Percentiles rank a stretch among this genome's conserved stretches.
Evolutionary conservation across 2,888 invertebrate species (phyloP).

Genomic region (Nudaria mundana): DNA sequence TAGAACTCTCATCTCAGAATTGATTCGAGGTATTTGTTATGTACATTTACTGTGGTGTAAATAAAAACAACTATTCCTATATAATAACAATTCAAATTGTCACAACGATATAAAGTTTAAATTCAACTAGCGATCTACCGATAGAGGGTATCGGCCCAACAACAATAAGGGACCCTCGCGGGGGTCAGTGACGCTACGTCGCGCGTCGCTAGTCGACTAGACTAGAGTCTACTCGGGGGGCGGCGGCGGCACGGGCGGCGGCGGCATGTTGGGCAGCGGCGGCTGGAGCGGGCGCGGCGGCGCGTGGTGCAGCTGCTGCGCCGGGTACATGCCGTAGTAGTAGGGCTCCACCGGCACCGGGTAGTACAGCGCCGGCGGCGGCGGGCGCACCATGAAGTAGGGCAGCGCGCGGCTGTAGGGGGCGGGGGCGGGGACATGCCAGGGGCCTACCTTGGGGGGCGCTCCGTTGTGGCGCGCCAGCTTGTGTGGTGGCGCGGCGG

Average conservation of each 20-base stretch:
- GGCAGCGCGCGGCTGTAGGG: slow-evolving; percentile 57
- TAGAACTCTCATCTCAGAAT: too few relatives aligned
- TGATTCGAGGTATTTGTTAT: slow-evolving; percentile 2
- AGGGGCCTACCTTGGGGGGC: slow-evolving; percentile 67
- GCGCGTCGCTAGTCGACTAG: slow-evolving; percentile 10
- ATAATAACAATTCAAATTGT: not conserved
- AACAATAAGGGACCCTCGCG: not conserved
- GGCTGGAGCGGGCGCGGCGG: slow-evolving; percentile 27
- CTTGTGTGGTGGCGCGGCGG: slow-evolving; percentile 56
- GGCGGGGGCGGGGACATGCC: slow-evolving; percentile 61
- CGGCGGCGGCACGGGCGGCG: slow-evolving; percentile 80
- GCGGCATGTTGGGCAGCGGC: not conserved
- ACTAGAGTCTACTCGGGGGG: slow-evolving; percentile 72
- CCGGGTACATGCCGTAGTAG: slow-evolving; percentile 52
- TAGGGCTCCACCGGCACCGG: slow-evolving; percentile 71
- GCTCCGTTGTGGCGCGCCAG: slow-evolving; percentile 64
- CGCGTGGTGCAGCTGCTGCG: slow-evolving; percentile 54
- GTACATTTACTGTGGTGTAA: slow-evolving; percentile 2
- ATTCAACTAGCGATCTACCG: slow-evolving; percentile 7
- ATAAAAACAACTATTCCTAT: not conserved
- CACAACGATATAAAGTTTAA: not conserved
- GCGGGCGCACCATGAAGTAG: slow-evolving; percentile 67
- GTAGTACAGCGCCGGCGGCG: slow-evolving; percentile 58
- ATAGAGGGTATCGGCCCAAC: too few relatives aligned
- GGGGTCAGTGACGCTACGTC: too few relatives aligned